Evolutionary conservation across 2,797 vertebrate species (phyloP), one percentile per base, ranked within the genome.

Genomic region (Enteromius trimaculatus): DNA sequence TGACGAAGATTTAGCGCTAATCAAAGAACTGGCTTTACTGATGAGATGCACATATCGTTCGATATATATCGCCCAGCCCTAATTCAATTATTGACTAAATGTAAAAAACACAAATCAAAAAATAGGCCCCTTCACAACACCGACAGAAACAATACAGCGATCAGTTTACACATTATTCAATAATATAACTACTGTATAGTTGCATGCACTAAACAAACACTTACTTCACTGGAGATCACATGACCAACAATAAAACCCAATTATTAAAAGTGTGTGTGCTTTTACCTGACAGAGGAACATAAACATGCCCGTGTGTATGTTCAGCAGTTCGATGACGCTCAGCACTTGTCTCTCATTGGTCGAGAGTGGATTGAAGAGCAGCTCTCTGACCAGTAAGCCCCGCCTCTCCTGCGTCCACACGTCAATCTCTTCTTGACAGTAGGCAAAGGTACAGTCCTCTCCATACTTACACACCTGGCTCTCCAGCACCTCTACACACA

Each of bases 381-480:
- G 92, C 86, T 94, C 93, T 7, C 98, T 92, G 92, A 96, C 95
- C 86, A 99, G 93, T 44, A 91, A 94, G 49, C 97, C 96, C 86
- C 95, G 97, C 90, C 97, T 95, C 92, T 99, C 98, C 86, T 95
- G 95, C 0, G 96, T 98, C 97, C 98, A 99, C 81, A 99, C 96
- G 23, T 98, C 97, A 1, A 99, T 97, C 94, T 99, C 98, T 92
- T 98, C 95, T 94, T 97, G 97, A 94, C 97, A 97, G 92, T 96
- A 99, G 58, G 97, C 97, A 91, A 99, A 99, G 6, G 96, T 97
- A 94, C 98, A 99, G 77, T 95, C 94, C 91, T 98, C 97, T 23
- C 96, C 95, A 71, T 92, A 99, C 92, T 95, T 96, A 93, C 97
- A 99, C 87, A 95, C 94, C 91, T 96, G 95, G 85, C 93, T 95